A percentile compares a stretch with the other conserved stretches of the same genome.
phyloP scores from a whole-genome alignment of 2,888 invertebrate genomes.

The Luperina testacea region DNA sequence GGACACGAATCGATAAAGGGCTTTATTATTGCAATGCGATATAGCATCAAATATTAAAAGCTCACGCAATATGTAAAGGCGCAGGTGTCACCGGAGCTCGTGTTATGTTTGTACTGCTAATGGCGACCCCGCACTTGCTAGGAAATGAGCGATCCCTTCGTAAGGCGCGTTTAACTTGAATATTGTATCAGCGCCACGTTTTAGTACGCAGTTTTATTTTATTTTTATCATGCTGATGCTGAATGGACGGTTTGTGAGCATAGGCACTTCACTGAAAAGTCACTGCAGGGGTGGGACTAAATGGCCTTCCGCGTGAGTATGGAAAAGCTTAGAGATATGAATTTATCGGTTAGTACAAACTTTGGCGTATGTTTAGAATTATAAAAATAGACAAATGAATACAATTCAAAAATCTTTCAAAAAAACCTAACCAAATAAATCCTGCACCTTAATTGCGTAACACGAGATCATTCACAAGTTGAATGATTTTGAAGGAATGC shows the following conservation, averaged over 20 bases:
- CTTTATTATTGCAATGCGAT: slow-evolving; percentile 62
- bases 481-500: background rate
- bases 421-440: background rate
- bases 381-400: background rate
- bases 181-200: slow-evolving; percentile 49
- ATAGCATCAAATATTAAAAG: slow-evolving; percentile 70
- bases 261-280: slow-evolving; percentile 3
- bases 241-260: slow-evolving; percentile 2
- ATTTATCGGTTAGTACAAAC: background rate
- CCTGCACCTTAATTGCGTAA: background rate
- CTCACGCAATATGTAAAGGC: slow-evolving; percentile 72
- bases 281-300: background rate
- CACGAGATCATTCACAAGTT: background rate
- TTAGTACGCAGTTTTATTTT: slow-evolving; percentile 21
- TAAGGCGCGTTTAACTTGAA: slow-evolving; percentile 66
- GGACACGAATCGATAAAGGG: slow-evolving; percentile 27
- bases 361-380: background rate
- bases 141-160: slow-evolving; percentile 78
- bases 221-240: slow-evolving; percentile 22
- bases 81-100: slow-evolving; percentile 82
- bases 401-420: background rate
- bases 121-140: slow-evolving; percentile 77
- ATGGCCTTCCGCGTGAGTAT: background rate
- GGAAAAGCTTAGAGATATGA: background rate
- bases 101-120: slow-evolving; percentile 85